These are phyloP conservation scores for Entosphenus tridentatus DNA, from an alignment of 2,113 vertebrate species.

Conservation along the genomic window DNA sequence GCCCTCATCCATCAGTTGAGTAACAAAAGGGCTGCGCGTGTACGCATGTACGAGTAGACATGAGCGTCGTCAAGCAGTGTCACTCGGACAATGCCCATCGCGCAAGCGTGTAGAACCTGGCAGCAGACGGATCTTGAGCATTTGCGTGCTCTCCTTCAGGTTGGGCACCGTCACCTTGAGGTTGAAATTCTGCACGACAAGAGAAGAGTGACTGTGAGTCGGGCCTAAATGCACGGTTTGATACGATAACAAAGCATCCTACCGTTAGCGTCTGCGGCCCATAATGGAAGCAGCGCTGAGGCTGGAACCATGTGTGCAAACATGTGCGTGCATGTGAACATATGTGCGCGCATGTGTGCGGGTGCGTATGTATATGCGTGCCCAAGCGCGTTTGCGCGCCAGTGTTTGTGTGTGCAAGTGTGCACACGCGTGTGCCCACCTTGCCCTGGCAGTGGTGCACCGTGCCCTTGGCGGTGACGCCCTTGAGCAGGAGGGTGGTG, in stretches of 20 bases:
- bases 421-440: slow-evolving; percentile 21
- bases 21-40: too few relatives aligned
- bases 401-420: too few relatives aligned
- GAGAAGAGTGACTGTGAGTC: slow-evolving; percentile 8
- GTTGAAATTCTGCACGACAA: slow-evolving; percentile 32
- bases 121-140: slow-evolving; percentile 32
- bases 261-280: background rate
- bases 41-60: too few relatives aligned
- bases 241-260: background rate
- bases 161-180: slow-evolving; percentile 46
- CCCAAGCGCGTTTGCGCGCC: too few relatives aligned
- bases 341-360: too few relatives aligned
- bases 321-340: too few relatives aligned
- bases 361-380: too few relatives aligned
- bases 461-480: slow-evolving; percentile 33
- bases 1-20: too few relatives aligned
- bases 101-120: slow-evolving; percentile 29
- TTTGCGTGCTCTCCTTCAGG: slow-evolving; percentile 35
- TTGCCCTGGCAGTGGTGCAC: slow-evolving; percentile 36
- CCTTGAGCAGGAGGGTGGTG: slow-evolving; percentile 27
- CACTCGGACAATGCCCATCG: too few relatives aligned
- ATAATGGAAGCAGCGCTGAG: background rate
- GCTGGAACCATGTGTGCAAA: too few relatives aligned
- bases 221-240: background rate
- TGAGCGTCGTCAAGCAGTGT: too few relatives aligned